Conservation (phyloP, 2,113 vertebrate species). For the Stomatorhinus ivindoensis region DNA sequence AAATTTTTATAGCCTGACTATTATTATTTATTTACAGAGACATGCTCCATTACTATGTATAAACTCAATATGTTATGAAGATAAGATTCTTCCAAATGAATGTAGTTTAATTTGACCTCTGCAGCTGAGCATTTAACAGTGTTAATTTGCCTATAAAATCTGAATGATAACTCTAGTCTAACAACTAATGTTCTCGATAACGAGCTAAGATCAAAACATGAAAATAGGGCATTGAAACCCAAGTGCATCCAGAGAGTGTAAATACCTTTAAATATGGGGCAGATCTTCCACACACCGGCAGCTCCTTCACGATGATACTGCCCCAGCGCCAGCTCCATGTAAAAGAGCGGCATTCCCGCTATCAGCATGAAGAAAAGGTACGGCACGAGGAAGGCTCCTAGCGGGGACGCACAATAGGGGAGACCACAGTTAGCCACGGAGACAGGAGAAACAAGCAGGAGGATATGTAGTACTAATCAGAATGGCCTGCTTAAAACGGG, state of each 20-base stretch:
- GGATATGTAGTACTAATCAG: not conserved
- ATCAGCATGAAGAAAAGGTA: conserved; percentile 86
- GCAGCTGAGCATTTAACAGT: not conserved
- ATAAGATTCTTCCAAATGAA: not conserved
- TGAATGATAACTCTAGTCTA: not conserved
- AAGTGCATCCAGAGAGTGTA: not conserved
- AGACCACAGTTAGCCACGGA: not conserved
- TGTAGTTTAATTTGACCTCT: not conserved
- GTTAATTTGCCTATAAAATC: not conserved
- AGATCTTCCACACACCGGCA: conserved; percentile 85
- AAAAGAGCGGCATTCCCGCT: conserved; percentile 83
- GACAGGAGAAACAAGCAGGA: not conserved
- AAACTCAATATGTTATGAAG: not conserved
- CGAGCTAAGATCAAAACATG: not conserved
- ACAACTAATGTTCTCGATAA: not conserved
- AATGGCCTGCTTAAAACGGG: not conserved
- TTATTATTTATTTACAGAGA: not conserved
- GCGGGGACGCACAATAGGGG: not conserved
- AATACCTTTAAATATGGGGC: conserved; percentile 81
- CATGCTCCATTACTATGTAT: not conserved
- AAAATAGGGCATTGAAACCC: not conserved
- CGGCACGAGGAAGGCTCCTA: conserved; percentile 82
- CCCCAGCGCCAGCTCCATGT: conserved; percentile 83
- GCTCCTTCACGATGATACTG: conserved; percentile 82
- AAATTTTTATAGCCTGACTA: not conserved